Base-by-base conservation (phyloP, 2,888 invertebrate species). In the Oxystoma pomonae region DNA sequence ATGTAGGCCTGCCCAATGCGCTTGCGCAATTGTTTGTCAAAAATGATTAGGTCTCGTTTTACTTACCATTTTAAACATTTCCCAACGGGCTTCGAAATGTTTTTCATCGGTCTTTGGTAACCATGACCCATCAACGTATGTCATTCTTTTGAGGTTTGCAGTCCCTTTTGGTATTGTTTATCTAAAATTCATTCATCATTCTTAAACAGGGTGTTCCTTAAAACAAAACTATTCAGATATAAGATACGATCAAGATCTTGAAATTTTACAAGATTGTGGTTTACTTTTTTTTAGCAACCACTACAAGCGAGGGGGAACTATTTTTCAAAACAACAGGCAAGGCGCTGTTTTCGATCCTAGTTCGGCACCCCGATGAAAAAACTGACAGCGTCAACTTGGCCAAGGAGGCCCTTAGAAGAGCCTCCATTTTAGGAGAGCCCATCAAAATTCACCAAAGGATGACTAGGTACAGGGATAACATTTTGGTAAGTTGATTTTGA, bases 241-340 rank as follows among this genome's bases (percentile, higher is more conserved):
- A n/a, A n/a, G n/a, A n/a, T n/a, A n/a, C n/a, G n/a, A n/a, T n/a
- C n/a, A n/a, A n/a, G n/a, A n/a, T n/a, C n/a, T n/a, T n/a, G n/a
- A n/a, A n/a, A n/a, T n/a, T n/a, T n/a, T n/a, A n/a, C n/a, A n/a
- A n/a, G n/a, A n/a, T n/a, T n/a, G n/a, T n/a, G n/a, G n/a, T n/a
- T n/a, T n/a, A n/a, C n/a, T n/a, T n/a, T 60, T 58, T 70, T 74
- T 20, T 61, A 75, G 74, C 68, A 59, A 76, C 76, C 53, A 69
- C 76, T 67, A 82, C 85, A 73, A 86, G 85, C 71, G 87, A 88
- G 73, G 88, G 88, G 5, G 88, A 87, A 76, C 86, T 87, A 62
- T 88, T 89, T 76, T 87, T 89, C 76, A 84, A 86, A 72, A 87
- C 87, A 9, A 81, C 87, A 17, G 88, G 88, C 17, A 88, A 87